Percentiles rank a stretch among this genome's conserved stretches.
phyloP scores from a whole-genome alignment of 2,113 vertebrate genomes.

The Poecilia latipinna region DNA sequence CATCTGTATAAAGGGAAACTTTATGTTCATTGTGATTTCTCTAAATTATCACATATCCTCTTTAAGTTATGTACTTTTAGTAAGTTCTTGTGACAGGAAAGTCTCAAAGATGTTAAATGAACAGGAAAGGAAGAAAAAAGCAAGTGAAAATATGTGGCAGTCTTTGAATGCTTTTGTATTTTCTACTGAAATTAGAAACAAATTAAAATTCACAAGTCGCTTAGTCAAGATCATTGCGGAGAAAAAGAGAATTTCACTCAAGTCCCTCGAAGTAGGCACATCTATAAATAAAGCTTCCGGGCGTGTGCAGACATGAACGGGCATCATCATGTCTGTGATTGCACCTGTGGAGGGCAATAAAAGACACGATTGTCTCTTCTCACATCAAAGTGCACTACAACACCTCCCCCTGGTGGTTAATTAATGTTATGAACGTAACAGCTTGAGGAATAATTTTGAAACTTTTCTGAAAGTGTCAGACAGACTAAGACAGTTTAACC shows the following conservation, averaged over 20 bases:
- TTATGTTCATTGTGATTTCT: neutral
- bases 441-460: neutral
- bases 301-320: constrained; percentile 32
- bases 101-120: neutral
- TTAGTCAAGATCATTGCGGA: neutral
- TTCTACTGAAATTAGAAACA: neutral
- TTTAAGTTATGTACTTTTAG: neutral
- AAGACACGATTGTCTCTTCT: neutral
- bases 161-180: neutral
- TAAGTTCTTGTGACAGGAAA: neutral
- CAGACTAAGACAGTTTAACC: neutral
- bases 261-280: neutral
- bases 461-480: neutral
- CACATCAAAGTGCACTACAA: constrained; percentile 9
- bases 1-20: neutral
- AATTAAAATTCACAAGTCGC: neutral
- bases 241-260: constrained; percentile 1
- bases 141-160: neutral
- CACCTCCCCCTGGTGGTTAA: constrained; percentile 52
- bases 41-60: neutral
- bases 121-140: neutral
- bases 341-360: constrained; percentile 22
- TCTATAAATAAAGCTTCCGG: constrained; percentile 35
- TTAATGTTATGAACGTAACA: neutral
- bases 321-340: constrained; percentile 18